phyloP scores from a whole-genome alignment of 92 coral and sea anemone genomes.

The Siderastrea radians region DNA sequence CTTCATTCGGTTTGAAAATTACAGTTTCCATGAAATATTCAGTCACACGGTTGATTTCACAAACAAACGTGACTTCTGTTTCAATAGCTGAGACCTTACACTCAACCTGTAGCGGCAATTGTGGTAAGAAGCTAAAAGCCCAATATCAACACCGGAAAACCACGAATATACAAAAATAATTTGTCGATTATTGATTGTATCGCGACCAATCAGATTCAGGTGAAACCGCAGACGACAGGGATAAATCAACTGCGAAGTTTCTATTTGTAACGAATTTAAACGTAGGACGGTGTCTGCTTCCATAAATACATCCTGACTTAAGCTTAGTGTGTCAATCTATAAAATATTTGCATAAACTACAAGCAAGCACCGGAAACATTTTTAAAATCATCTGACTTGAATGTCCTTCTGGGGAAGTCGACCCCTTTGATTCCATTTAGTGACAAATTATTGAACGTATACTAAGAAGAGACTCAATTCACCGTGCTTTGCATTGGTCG shows the following conservation, averaged over 20 bases:
- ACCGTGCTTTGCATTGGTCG: no score
- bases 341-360: no score
- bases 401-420: no score
- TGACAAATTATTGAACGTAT: no score
- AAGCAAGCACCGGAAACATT: no score
- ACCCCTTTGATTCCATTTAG: no score
- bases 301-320: neutral
- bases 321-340: no score
- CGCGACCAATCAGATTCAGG: neutral
- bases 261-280: neutral
- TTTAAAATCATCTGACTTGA: no score
- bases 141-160: neutral
- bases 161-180: neutral
- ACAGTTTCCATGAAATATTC: neutral
- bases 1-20: neutral
- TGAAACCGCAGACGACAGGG: neutral
- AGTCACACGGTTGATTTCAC: neutral
- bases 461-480: no score
- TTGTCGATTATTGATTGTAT: neutral
- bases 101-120: neutral
- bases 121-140: neutral
- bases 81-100: neutral
- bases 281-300: neutral
- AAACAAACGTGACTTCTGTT: neutral
- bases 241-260: neutral